phyloP scores from a whole-genome alignment of 2,888 invertebrate species.

The Tinea trinotella region DNA sequence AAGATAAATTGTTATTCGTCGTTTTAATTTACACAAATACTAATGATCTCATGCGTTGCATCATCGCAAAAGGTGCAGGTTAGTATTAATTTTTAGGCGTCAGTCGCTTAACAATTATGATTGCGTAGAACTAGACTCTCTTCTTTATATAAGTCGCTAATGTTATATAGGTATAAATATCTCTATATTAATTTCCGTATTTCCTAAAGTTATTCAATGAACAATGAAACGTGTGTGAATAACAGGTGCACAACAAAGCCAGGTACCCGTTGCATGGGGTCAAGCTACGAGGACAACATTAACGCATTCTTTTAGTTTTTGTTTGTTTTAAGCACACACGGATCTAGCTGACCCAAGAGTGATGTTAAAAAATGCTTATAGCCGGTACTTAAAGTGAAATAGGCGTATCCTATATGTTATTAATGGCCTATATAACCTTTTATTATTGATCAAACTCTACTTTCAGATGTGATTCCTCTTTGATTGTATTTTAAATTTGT shows the following conservation, averaged over 20 bases:
- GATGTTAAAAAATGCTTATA: too few species aligned
- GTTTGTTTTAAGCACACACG: constrained; percentile 2
- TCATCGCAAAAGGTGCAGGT: constrained; percentile 1
- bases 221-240: neutral
- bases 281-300: neutral
- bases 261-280: neutral
- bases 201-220: neutral
- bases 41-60: constrained; percentile 7
- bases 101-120: neutral
- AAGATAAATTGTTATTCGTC: neutral
- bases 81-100: neutral
- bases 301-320: constrained; percentile 3
- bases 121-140: neutral
- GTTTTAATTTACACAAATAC: neutral
- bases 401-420: too few species aligned
- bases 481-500: too few species aligned
- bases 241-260: neutral
- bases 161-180: neutral
- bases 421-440: too few species aligned
- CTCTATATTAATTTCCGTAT: neutral
- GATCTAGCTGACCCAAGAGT: neutral
- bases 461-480: too few species aligned
- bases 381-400: too few species aligned
- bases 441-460: too few species aligned
- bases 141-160: too few species aligned